These are phyloP conservation scores for Heloderma charlesbogerti DNA, from an alignment of 2,113 vertebrate genomes.

Conservation along the genomic window DNA sequence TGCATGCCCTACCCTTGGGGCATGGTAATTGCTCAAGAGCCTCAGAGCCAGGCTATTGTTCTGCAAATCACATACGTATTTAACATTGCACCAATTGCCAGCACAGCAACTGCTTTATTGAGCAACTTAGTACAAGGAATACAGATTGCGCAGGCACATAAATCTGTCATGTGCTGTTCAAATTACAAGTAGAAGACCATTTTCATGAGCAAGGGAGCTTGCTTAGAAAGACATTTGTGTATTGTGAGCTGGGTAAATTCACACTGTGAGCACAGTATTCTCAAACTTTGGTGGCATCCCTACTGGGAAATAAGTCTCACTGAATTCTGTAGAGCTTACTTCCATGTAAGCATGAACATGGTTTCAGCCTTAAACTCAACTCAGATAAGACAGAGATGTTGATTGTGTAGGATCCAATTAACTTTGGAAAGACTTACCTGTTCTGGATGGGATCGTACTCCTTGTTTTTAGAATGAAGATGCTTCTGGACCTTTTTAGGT, in stretches of 20 bases:
- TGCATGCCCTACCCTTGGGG: neutral
- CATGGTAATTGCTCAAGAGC: conserved; percentile 1
- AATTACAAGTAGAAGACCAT: neutral
- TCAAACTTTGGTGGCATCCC: neutral
- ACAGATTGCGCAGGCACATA: neutral
- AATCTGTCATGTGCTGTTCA: neutral
- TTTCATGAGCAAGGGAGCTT: neutral
- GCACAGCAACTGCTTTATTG: conserved; percentile 4
- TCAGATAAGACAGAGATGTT: neutral
- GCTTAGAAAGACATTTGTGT: neutral
- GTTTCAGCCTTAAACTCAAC: neutral
- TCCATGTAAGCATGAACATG: neutral
- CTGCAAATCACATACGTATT: neutral
- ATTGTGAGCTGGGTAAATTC: neutral
- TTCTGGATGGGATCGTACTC: neutral
- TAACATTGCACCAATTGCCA: neutral
- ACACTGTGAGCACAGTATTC: neutral
- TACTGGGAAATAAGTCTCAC: neutral
- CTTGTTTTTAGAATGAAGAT: neutral
- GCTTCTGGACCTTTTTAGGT: neutral
- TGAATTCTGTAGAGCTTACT: neutral
- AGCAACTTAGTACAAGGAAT: neutral
- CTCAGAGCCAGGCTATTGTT: conserved; percentile 11
- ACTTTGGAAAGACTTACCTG: neutral
- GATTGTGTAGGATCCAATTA: neutral